A percentile compares a stretch with the other conserved stretches of the same genome.
phyloP scores from a whole-genome alignment of 2,888 invertebrate species.

The Drosophila nigricruria region DNA sequence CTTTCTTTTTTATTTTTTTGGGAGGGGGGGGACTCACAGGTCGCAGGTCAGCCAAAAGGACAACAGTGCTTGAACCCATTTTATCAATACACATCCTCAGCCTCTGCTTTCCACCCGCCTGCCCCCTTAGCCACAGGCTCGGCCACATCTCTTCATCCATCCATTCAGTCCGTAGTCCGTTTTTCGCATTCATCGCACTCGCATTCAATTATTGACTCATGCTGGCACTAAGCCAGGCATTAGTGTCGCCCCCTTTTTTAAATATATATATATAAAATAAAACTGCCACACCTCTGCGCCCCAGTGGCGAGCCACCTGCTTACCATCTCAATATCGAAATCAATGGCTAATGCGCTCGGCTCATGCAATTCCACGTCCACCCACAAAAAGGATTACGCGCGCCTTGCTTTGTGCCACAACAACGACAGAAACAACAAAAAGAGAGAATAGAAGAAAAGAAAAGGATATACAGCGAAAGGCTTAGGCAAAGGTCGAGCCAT shows the following conservation, averaged over 20 bases:
- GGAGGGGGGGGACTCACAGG: conserved; percentile 8
- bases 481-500: conserved; percentile 70
- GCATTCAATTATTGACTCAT: conserved; percentile 81
- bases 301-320: background rate
- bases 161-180: conserved; percentile 13
- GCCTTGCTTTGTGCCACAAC: conserved; percentile 48
- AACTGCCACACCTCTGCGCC: background rate
- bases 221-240: conserved; percentile 80
- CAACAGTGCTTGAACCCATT: conserved; percentile 68
- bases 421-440: background rate
- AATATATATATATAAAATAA: background rate
- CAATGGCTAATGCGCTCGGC: conserved; percentile 79
- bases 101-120: background rate
- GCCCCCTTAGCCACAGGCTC: background rate
- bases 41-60: conserved; percentile 49
- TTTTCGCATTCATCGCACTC: conserved; percentile 40
- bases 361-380: conserved; percentile 77
- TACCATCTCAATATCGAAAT: conserved; percentile 67
- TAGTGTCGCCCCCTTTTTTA: conserved; percentile 25
- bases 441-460: conserved; percentile 5
- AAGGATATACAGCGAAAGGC: conserved; percentile 52
- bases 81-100: conserved; percentile 27
- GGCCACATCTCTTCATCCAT: conserved; percentile 4
- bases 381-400: conserved; percentile 66
- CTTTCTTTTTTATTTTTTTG: background rate